These are phyloP conservation scores for Chroicocephalus ridibundus DNA, from an alignment of 2,113 vertebrate species.

Conservation along the genomic window DNA sequence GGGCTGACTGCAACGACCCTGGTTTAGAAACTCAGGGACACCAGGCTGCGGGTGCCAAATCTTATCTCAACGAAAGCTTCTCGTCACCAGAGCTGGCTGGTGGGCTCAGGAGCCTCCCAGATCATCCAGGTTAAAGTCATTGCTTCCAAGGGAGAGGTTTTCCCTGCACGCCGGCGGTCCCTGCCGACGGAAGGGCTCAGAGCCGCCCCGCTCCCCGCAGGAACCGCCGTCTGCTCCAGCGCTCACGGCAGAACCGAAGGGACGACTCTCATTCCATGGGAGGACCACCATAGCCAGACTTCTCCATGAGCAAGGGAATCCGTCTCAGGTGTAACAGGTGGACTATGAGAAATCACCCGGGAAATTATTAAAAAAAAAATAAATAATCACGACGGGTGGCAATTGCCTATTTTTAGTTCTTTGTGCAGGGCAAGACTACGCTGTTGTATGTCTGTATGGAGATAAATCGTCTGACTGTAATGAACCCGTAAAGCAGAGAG, in stretches of 20 bases:
- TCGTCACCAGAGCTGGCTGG: background rate
- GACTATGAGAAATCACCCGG: background rate
- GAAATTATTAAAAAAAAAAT: background rate
- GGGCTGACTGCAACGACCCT: background rate
- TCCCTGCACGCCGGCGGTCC: too few relatives aligned
- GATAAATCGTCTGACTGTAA: background rate
- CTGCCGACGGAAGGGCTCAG: too few relatives aligned
- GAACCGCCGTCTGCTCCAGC: too few relatives aligned
- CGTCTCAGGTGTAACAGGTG: background rate
- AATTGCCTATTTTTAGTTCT: background rate
- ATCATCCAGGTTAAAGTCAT: background rate
- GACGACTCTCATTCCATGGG: too few relatives aligned
- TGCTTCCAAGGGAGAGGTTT: too few relatives aligned
- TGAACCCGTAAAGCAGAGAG: background rate
- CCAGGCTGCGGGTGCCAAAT: too few relatives aligned
- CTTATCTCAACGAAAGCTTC: background rate
- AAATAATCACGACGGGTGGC: background rate
- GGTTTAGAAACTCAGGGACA: background rate
- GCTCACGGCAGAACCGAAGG: background rate
- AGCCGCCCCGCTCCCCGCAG: background rate
- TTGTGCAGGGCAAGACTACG: too few relatives aligned
- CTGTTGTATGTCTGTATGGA: background rate
- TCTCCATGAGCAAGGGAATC: background rate
- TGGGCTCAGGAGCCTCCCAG: fast-evolving
- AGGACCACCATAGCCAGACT: background rate